Evolutionary conservation across 1,140 invertebrate genomes (phyloP), one percentile per base, ranked within the genome.

Genomic region (Polypedilum pembai): DNA sequence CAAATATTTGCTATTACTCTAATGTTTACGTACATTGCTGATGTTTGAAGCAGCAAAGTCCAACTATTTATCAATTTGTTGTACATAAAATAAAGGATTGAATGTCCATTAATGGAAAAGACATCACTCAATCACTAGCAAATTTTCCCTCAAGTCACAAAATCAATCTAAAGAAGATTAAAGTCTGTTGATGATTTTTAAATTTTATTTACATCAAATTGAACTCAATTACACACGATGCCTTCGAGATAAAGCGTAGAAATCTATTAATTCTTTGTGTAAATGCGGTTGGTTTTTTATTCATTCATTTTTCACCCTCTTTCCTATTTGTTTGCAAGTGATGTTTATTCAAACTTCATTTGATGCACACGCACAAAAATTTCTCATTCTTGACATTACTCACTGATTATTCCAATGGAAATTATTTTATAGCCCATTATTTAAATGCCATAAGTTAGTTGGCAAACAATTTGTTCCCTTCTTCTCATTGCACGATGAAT

Each of bases 371-470:
- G 45, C 12, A 56, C 15, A 4, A 12, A 56, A 56, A n/a, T 56
- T 15, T 56, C 12, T 56, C 45, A n/a, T 56, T 56, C 15, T 56
- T 56, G 45, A 56, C 41, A 45, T 45, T 8, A 45, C 41, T 45
- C 15, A 10, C n/a, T 45, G 8, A 45, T 66, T 66, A 18, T 20
- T 17, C 63, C n/a, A 20, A 17, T 21, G 17, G n/a, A 69, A 69
- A 69, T 69, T 20, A 20, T 69, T 69, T 69, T 69, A 69, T 69
- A 21, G 65, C 17, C 65, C 18, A 69, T 69, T 69, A 69, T 69
- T 69, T 69, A 69, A 69, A 69, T 69, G 65, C 65, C 17, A 69
- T 69, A 69, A 69, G 65, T 69, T 69, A 69, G 65, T 18, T 21
- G 8, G 65, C 65, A 69, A 69, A 69, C 65, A 69, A 18, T 18